Evolutionary conservation across 2,797 vertebrate genomes (phyloP).

Genomic region (Momotus momota): DNA sequence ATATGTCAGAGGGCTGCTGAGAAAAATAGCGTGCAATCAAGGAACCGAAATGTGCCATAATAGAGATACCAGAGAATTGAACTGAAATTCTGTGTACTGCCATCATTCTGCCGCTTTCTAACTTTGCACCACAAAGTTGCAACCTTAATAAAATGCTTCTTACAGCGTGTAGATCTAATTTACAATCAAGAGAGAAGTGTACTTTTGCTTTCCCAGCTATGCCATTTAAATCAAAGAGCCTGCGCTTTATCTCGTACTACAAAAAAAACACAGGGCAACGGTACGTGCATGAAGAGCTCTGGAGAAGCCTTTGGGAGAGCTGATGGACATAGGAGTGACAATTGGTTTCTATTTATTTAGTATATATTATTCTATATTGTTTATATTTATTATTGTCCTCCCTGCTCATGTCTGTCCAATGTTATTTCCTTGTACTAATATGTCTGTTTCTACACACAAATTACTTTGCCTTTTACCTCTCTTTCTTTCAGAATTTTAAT

Average conservation of each 20-base stretch:
- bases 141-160: not conserved
- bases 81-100: not conserved
- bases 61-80: not conserved
- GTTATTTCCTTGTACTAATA: not conserved
- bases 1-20: not conserved
- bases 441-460: not conserved
- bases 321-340: not conserved
- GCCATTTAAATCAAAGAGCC: not conserved
- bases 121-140: not conserved
- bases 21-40: not conserved
- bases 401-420: not conserved
- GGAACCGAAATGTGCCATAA: not conserved
- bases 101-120: conserved; percentile 4
- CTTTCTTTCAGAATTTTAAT: conserved; percentile 22
- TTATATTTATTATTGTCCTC: not conserved
- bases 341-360: not conserved
- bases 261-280: not conserved
- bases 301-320: not conserved
- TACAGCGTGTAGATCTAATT: not conserved
- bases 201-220: not conserved
- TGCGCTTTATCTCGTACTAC: not conserved
- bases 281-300: not conserved
- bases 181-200: not conserved
- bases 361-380: too few relatives aligned
- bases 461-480: not conserved